phyloP scores from a whole-genome alignment of 2,888 invertebrate species.

The Campoplex nolae region DNA sequence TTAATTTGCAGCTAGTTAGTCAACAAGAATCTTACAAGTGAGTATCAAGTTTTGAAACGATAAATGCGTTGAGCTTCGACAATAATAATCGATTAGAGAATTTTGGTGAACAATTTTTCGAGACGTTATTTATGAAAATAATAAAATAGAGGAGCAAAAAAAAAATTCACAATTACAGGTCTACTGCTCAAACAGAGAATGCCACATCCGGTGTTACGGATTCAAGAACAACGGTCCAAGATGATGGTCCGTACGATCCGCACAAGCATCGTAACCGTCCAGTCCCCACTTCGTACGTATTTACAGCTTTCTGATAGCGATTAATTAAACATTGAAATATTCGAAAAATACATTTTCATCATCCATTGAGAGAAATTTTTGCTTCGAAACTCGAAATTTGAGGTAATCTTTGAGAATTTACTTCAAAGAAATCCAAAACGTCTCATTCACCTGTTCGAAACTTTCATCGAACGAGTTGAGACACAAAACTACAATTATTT shows the following conservation, averaged over 20 bases:
- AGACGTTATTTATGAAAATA: no score
- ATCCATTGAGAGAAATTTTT: no score
- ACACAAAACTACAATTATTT: no score
- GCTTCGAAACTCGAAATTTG: no score
- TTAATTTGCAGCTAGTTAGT: slow-evolving; percentile 78
- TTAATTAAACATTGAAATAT: background rate
- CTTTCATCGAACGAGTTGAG: no score
- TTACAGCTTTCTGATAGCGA: background rate
- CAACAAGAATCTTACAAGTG: slow-evolving; percentile 77
- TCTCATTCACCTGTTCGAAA: no score
- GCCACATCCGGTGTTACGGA: slow-evolving; percentile 40
- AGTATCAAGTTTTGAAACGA: slow-evolving; percentile 51
- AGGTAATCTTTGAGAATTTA: no score
- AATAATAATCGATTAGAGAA: background rate
- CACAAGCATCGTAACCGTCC: slow-evolving; percentile 88
- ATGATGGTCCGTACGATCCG: slow-evolving; percentile 87
- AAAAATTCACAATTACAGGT: slow-evolving; percentile 35
- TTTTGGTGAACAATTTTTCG: background rate
- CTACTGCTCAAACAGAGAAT: slow-evolving; percentile 58
- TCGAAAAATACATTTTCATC: no score
- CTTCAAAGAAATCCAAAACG: no score
- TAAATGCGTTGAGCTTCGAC: background rate
- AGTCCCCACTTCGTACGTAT: slow-evolving; percentile 90
- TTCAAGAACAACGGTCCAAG: slow-evolving; percentile 45
- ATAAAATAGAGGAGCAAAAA: no score